Evolutionary conservation across 2,113 vertebrate genomes (phyloP), one percentile per base, ranked within the genome.

Genomic region (Azemiops feae): DNA sequence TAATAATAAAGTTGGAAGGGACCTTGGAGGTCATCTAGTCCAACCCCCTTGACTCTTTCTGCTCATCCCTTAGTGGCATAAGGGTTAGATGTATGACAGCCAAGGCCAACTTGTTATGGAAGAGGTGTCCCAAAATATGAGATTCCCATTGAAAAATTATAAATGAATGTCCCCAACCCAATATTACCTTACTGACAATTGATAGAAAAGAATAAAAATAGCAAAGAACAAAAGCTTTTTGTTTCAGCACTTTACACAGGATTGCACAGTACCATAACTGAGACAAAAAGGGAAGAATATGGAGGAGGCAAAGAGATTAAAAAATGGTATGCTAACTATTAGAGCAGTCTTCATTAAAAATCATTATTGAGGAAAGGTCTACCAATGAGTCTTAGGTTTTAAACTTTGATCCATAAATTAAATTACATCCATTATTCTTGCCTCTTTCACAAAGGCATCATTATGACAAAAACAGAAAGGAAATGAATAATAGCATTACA

Each of bases 321-420:
- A 94, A 30, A 94, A 89, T 0, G 93, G 93, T 93, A 58, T 60
- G 47, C 93, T 90, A 90, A 93, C 30, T 89, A 50, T 57, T 95
- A 94, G 96, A 58, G 93, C 91, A 93, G 53, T 34, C 90, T 95
- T 95, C 5, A 94, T 95, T 96, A 94, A 93, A 92, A 85, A 95
- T 89, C 60, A 92, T 93, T 58, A 95, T 57, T 50, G 94, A 94
- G 5, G 39, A 94, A 96, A 95, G 88, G 91, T 95, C 39, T 92
- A 25, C 90, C 30, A 94, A 10, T 60, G 53, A 87, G 43, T 14
- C 92, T 91, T 94, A 91, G 30, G 94, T 96, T 96, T 96, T 92
- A 95, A 96, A 95, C 85, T 81, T 95, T 96, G 92, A 94, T 5
- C 94, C 91, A 92, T 22, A 58, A 95, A 96, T 95, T 96, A 57